phyloP scores from a whole-genome alignment of 2,888 invertebrate species.

The Choristoneura rosaceana region DNA sequence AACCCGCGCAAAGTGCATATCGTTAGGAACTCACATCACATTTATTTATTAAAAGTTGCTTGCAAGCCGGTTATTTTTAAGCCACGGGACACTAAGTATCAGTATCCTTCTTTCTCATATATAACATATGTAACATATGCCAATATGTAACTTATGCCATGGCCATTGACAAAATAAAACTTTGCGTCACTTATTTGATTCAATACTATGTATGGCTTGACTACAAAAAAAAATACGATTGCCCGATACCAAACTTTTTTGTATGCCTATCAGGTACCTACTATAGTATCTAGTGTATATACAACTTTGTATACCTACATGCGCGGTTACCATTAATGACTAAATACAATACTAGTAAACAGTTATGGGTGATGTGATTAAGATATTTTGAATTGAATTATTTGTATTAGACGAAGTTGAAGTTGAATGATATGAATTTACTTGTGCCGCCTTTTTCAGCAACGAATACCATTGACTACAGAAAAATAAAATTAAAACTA shows the following conservation, averaged over 20 bases:
- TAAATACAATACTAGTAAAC: no score
- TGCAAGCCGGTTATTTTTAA: slow-evolving; percentile 71
- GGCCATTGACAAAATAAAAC: not conserved
- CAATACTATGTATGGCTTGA: not conserved
- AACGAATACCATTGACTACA: no score
- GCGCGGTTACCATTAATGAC: not conserved
- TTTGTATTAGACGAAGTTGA: no score
- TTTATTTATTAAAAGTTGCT: slow-evolving; percentile 55
- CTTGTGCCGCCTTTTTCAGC: no score
- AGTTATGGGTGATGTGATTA: no score
- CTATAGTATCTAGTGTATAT: not conserved
- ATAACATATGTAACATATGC: no score
- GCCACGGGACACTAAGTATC: slow-evolving; percentile 65
- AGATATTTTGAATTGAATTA: no score
- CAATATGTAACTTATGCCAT: slow-evolving; percentile 24
- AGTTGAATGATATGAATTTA: no score
- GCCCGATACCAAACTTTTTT: not conserved
- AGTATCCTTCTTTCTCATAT: slow-evolving; percentile 60
- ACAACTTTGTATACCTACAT: no score
- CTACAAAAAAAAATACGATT: not conserved
- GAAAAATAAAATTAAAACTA: no score
- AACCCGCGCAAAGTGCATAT: slow-evolving; percentile 12
- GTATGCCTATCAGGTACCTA: no score
- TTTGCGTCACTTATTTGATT: not conserved
- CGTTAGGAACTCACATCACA: slow-evolving; percentile 58